Percentiles rank a stretch among this genome's conserved stretches.
phyloP scores from a whole-genome alignment of 2,888 invertebrate genomes.

The Synanthedon tipuliformis region DNA sequence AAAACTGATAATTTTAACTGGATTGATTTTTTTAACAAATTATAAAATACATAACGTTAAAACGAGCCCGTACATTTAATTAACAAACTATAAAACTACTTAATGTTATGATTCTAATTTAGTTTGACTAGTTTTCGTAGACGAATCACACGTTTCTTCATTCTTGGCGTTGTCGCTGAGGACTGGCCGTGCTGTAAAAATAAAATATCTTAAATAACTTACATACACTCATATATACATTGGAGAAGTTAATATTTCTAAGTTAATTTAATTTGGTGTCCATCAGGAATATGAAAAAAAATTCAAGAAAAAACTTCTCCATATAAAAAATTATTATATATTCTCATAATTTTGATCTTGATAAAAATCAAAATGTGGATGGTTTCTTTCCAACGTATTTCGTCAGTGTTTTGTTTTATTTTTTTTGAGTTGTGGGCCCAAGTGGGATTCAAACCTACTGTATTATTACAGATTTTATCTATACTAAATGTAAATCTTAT shows the following conservation, averaged over 20 bases:
- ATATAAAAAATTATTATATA: no score
- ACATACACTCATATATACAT: no score
- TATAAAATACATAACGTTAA: neutral
- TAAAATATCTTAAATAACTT: constrained; percentile 2
- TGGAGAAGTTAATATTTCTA: no score
- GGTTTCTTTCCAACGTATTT: neutral
- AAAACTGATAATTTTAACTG: no score
- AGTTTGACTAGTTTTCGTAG: constrained; percentile 58
- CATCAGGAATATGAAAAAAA: no score
- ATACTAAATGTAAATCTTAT: neutral
- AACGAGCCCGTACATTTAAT: neutral
- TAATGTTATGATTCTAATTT: constrained; percentile 48
- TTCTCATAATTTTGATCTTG: no score
- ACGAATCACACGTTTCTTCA: constrained; percentile 30
- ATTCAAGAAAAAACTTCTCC: no score
- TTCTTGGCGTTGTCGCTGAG: constrained; percentile 43
- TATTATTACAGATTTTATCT: neutral
- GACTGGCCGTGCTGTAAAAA: constrained; percentile 42
- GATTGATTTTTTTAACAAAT: no score
- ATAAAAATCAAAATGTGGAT: no score
- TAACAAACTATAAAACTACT: neutral
- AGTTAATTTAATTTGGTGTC: no score
- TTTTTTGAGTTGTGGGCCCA: no score
- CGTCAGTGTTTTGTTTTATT: neutral
- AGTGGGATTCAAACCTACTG: neutral